A percentile compares a stretch with the other conserved stretches of the same genome.
Conservation (phyloP, 2,113 vertebrate genomes). For the Muntiacus muntjak region DNA sequence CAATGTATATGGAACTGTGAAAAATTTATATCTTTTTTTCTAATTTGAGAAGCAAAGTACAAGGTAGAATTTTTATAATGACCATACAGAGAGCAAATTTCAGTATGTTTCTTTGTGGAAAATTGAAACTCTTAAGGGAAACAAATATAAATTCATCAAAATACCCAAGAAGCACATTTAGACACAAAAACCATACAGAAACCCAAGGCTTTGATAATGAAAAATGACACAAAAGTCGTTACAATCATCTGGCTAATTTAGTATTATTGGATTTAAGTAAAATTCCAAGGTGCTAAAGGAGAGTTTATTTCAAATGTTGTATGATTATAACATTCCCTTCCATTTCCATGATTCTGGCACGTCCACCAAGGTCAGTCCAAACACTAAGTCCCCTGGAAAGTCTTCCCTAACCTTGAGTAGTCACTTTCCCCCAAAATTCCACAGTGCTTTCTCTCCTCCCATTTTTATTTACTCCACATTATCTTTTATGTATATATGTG, state of each 20-base stretch:
- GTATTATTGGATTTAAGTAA: neutral
- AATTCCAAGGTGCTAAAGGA: neutral
- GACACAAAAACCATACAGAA: neutral
- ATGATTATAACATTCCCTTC: neutral
- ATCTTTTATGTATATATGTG: neutral
- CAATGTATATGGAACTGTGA: neutral
- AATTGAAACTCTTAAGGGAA: neutral
- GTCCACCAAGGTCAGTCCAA: neutral
- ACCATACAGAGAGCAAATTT: neutral
- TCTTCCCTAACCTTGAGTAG: neutral
- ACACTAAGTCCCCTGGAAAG: neutral
- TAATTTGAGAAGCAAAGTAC: slow-evolving; percentile 24
- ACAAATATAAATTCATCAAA: neutral
- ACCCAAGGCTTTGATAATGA: neutral
- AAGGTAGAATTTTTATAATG: slow-evolving; percentile 8
- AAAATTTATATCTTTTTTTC: neutral
- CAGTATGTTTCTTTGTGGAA: neutral
- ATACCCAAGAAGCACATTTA: slow-evolving; percentile 18
- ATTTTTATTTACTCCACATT: neutral
- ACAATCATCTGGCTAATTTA: neutral
- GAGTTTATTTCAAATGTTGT: neutral
- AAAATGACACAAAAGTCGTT: neutral
- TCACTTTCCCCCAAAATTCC: neutral
- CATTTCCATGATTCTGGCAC: neutral
- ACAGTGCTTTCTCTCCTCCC: neutral